A percentile compares a stretch with the other conserved stretches of the same genome.
These are phyloP conservation scores for Agonopterix heracliana DNA, from an alignment of 2,888 invertebrate genomes.

Conservation along the genomic window DNA sequence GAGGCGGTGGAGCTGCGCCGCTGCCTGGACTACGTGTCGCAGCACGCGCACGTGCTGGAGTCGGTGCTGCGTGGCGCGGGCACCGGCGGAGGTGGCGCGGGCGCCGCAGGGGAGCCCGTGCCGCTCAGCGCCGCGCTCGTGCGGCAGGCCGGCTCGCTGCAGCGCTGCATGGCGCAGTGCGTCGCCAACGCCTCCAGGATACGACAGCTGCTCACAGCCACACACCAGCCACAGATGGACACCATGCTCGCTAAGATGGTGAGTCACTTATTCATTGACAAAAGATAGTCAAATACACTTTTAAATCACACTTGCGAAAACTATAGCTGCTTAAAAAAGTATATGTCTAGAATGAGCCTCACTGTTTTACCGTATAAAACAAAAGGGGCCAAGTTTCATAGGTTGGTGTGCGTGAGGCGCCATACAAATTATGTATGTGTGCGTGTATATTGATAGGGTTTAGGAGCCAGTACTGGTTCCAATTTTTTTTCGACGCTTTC, in stretches of 20 bases:
- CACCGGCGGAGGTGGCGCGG: slow-evolving; percentile 15
- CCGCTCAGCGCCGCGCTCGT: slow-evolving; percentile 60
- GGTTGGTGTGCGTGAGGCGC: too few species aligned
- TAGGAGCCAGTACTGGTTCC: too few species aligned
- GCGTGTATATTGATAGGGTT: too few species aligned
- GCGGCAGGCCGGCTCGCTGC: slow-evolving; percentile 65
- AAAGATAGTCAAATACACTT: too few species aligned
- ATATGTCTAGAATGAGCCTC: too few species aligned
- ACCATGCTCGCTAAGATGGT: slow-evolving; percentile 70
- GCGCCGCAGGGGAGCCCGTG: slow-evolving; percentile 25
- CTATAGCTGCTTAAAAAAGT: too few species aligned
- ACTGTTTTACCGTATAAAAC: too few species aligned
- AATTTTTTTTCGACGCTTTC: too few species aligned
- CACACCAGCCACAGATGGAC: slow-evolving; percentile 70
- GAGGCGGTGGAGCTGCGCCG: slow-evolving; percentile 64
- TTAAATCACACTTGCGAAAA: too few species aligned
- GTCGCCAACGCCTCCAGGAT: slow-evolving; percentile 65
- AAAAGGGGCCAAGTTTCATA: too few species aligned
- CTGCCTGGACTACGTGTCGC: slow-evolving; percentile 66
- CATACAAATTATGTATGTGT: too few species aligned
- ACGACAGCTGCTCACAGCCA: slow-evolving; percentile 55
- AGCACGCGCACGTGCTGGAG: slow-evolving; percentile 68
- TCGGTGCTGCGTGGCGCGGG: slow-evolving; percentile 55
- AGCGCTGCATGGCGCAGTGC: slow-evolving; percentile 70
- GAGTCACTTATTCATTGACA: slow-evolving; percentile 16